Base-by-base conservation (phyloP, 2,888 invertebrate genomes). In the Agriopis aurantiaria region DNA sequence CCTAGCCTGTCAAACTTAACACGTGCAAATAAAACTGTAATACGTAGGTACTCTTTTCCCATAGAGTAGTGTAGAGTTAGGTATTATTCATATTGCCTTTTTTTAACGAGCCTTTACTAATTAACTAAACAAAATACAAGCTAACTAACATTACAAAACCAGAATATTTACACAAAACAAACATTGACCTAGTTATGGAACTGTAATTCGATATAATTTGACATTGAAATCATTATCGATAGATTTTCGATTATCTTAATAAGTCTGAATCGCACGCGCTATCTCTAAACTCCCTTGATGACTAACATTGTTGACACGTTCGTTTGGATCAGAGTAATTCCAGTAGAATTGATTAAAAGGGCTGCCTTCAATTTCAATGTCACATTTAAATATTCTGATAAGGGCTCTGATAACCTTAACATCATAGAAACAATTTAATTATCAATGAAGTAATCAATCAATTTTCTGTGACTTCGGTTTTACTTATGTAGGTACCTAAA, bases 331-430 rank as follows among this genome's bases (percentile, higher is more conserved):
- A 14, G 5, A 14, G 17, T 55, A 12, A 11, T 57, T 17, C 43
- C 61, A 51, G 60, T 41, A 60, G 48, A 60, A 62, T 10, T 12
- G 40, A 40, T 40, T n/a, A 49, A 65, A 9, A 40, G 60, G 48
- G 49, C 59, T 56, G 5, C 14, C 56, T 56, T 56, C 40, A 8
- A 41, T 9, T 56, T 41, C 41, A 41, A 56, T 56, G 41, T 56
- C 41, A 14, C 4, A 14, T 41, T 14, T 8, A 6, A 33, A 53
- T 51, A 17, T 10, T 51, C 33, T 4, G 52, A 52, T 52, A 52
- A 52, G 41, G 41, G n/a, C 10, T 17, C 41, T 43, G 57, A 57
- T 1, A 45, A 52, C 52, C 23, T 5, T 10, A 3, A 14, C 2
- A 17, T 11, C 14, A 51, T 17, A 0, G 7, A 23, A 52, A 52